phyloP scores from a whole-genome alignment of 2,113 vertebrate genomes.

The Cisticola juncidis region DNA sequence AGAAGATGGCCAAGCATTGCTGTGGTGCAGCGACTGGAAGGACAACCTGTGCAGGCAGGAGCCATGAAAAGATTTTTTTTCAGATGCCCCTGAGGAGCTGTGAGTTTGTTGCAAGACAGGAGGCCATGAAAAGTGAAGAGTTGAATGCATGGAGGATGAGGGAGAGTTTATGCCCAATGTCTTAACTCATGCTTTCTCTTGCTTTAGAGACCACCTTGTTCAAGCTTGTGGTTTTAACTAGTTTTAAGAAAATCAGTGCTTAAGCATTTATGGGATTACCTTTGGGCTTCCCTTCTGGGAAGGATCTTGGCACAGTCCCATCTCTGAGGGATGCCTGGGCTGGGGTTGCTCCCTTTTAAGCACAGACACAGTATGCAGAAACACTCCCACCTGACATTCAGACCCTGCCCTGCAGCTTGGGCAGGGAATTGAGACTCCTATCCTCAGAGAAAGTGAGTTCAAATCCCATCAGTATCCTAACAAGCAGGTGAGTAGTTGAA shows the following conservation, averaged over 20 bases:
- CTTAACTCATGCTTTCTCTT: not conserved
- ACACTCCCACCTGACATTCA: not conserved
- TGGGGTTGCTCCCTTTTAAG: not conserved
- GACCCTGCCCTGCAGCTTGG: not conserved
- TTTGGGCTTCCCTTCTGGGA: not conserved
- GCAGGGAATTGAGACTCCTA: not conserved
- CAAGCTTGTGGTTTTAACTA: not conserved
- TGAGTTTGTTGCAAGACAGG: not conserved
- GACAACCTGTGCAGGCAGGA: accelerated
- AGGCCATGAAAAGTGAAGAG: not conserved
- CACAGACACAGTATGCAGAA: not conserved
- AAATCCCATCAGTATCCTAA: not conserved
- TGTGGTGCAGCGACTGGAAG: not conserved
- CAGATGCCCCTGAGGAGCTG: accelerated
- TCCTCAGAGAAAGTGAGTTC: not conserved
- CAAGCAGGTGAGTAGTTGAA: not conserved
- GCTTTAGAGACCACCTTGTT: not conserved
- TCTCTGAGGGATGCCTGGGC: not conserved
- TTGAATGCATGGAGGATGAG: accelerated
- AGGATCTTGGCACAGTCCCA: not conserved
- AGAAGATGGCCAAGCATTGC: not conserved
- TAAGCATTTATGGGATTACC: not conserved
- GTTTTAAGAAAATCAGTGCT: not conserved
- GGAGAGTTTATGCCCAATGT: not conserved
- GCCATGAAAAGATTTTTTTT: not conserved